Evolutionary conservation across 2,888 invertebrate genomes (phyloP).

Genomic region (Rhyacophila evoluta): DNA sequence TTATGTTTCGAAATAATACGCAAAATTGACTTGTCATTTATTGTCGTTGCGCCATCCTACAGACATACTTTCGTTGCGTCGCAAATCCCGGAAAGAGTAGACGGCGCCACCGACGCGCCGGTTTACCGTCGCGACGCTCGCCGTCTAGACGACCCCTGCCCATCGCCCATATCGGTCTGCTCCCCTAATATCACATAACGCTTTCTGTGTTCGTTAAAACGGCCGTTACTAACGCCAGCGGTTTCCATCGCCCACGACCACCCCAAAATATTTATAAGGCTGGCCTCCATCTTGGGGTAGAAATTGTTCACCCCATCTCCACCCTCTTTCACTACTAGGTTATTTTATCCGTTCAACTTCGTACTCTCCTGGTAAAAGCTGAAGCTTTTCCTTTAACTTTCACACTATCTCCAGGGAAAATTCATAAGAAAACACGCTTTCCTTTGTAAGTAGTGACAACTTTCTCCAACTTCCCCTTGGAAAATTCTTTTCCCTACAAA

Average conservation of each 20-base stretch:
- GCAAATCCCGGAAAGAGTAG: neutral
- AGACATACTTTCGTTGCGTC: neutral
- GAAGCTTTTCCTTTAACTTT: constrained; percentile 54
- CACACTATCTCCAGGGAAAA: constrained; percentile 46
- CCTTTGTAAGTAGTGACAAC: constrained; percentile 7
- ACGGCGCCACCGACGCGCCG: neutral
- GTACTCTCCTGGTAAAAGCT: constrained; percentile 43
- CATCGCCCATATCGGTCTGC: constrained; percentile 39
- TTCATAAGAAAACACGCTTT: constrained; percentile 43
- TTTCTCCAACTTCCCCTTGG: constrained; percentile 28
- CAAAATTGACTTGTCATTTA: too few species aligned
- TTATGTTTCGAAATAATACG: too few species aligned
- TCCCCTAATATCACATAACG: constrained; percentile 52
- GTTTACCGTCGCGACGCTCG: constrained; percentile 58
- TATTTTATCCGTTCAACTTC: constrained; percentile 17
- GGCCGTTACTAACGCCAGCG: constrained; percentile 54
- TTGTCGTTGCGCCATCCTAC: neutral
- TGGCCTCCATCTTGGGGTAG: neutral
- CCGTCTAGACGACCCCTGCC: constrained; percentile 36
- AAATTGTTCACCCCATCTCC: constrained; percentile 31
- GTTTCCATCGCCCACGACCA: constrained; percentile 54
- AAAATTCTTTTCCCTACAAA: constrained; percentile 33
- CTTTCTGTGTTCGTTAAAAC: constrained; percentile 55
- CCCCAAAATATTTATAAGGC: neutral
- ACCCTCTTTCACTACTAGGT: neutral